Percentiles rank a stretch among this genome's conserved stretches.
Evolutionary conservation across 2,797 vertebrate species (phyloP).

Genomic region (Thalassophryne amazonica): DNA sequence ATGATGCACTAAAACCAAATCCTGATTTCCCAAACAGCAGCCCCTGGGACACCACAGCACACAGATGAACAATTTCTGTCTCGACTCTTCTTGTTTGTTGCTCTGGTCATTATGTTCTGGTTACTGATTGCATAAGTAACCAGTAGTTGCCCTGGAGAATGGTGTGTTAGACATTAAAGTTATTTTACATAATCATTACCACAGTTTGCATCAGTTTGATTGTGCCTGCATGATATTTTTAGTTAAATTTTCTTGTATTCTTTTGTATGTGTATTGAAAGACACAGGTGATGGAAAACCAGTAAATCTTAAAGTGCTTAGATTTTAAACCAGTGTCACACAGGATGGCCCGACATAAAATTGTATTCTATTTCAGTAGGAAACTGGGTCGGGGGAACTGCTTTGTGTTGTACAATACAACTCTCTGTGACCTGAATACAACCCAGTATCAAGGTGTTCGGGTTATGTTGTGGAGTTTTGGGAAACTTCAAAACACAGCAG

Average conservation of each 20-base stretch:
- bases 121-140: conserved; percentile 89
- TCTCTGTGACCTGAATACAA: no score
- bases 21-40: conserved; percentile 76
- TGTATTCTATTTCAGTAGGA: no score
- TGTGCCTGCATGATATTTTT: not conserved
- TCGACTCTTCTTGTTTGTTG: conserved; percentile 96
- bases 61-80: conserved; percentile 97
- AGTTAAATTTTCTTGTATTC: not conserved
- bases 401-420: no score
- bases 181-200: not conserved
- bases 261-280: not conserved
- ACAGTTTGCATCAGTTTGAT: not conserved
- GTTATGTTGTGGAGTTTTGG: no score
- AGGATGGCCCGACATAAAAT: no score
- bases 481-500: no score
- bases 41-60: conserved; percentile 95
- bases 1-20: conserved; percentile 2
- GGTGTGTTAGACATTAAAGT: no score
- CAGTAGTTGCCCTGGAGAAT: no score
- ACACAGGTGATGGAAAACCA: not conserved
- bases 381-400: no score
- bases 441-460: no score
- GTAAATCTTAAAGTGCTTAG: no score
- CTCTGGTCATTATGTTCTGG: conserved; percentile 98
- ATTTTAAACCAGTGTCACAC: no score